These are phyloP conservation scores for Drosophila ustulata DNA, from an alignment of 2,888 invertebrate genomes.

Conservation along the genomic window DNA sequence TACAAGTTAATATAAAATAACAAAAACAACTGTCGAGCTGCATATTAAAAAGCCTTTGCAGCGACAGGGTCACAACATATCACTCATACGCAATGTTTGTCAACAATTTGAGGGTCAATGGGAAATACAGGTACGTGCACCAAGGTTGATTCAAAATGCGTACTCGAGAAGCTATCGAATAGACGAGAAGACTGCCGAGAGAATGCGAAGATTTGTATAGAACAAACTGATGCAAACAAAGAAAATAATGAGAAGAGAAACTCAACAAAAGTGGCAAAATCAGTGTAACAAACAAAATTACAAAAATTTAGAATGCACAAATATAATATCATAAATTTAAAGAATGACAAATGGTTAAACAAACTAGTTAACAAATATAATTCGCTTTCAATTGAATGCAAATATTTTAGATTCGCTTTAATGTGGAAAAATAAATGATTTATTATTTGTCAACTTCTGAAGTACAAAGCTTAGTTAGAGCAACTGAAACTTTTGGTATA, in stretches of 20 bases:
- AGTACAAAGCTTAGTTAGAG: too few relatives aligned
- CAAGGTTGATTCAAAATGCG: slow-evolving; percentile 18
- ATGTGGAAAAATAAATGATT: too few relatives aligned
- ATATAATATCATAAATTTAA: too few relatives aligned
- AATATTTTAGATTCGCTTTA: too few relatives aligned
- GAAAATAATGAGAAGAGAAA: not conserved
- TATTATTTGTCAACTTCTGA: too few relatives aligned
- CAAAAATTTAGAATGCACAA: too few relatives aligned
- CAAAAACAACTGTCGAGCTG: slow-evolving; percentile 13
- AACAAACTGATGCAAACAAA: not conserved
- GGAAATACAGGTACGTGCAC: slow-evolving; percentile 10
- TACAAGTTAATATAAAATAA: not conserved
- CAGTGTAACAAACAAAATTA: too few relatives aligned
- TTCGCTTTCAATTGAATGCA: too few relatives aligned
- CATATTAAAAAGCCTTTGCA: slow-evolving; percentile 26
- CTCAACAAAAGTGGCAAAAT: too few relatives aligned
- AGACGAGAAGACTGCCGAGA: slow-evolving; percentile 6
- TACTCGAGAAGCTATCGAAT: slow-evolving; percentile 14
- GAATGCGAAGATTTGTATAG: not conserved
- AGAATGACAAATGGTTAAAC: too few relatives aligned
- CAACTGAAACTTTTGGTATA: too few relatives aligned
- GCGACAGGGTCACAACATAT: slow-evolving; percentile 40
- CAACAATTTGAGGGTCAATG: slow-evolving; percentile 50
- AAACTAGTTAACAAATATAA: too few relatives aligned
- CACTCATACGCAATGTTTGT: slow-evolving; percentile 52